These are phyloP conservation scores for Atrina japonica DNA, from an alignment of 2,888 invertebrate species.

Conservation along the genomic window DNA sequence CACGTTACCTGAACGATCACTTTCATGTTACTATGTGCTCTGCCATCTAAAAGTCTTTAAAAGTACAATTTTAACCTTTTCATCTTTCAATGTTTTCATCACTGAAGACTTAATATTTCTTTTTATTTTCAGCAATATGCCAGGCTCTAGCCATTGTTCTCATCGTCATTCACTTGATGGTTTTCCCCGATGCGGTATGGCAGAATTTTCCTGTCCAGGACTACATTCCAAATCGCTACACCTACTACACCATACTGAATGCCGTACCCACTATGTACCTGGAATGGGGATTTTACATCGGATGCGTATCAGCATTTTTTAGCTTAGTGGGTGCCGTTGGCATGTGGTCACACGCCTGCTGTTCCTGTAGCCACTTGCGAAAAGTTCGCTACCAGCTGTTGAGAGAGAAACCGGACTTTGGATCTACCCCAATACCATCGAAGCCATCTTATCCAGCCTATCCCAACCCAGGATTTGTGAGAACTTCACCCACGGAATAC, in stretches of 20 bases:
- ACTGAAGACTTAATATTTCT: neutral
- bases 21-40: too few species aligned
- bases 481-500: constrained; percentile 17
- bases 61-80: neutral
- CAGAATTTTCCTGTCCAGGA: constrained; percentile 48
- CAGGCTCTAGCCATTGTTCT: constrained; percentile 46
- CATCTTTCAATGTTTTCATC: constrained; percentile 1
- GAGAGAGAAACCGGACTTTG: constrained; percentile 34
- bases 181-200: constrained; percentile 39
- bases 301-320: constrained; percentile 38
- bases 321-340: constrained; percentile 34
- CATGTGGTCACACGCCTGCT: constrained; percentile 50
- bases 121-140: constrained; percentile 49
- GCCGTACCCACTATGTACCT: constrained; percentile 35
- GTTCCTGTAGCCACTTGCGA: constrained; percentile 44
- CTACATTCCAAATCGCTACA: constrained; percentile 30
- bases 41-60: too few species aligned
- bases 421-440: constrained; percentile 31
- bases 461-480: constrained; percentile 10
- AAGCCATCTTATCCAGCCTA: constrained; percentile 1
- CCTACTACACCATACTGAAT: constrained; percentile 46
- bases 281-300: constrained; percentile 50
- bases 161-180: constrained; percentile 27
- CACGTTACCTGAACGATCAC: too few species aligned
- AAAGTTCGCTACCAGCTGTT: constrained; percentile 33